phyloP scores from a whole-genome alignment of 2,888 invertebrate species.

The Aphidius colemani region DNA sequence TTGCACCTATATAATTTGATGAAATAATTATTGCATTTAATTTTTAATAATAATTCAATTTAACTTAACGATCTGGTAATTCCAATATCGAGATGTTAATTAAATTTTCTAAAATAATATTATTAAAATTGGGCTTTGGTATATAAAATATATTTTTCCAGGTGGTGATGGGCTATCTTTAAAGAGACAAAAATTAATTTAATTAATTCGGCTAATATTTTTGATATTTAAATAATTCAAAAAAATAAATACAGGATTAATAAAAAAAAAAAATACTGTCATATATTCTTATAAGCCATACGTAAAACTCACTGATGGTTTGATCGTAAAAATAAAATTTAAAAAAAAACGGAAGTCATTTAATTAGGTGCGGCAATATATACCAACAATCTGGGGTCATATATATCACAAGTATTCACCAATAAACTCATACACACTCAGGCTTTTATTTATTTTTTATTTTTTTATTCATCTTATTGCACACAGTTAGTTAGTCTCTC shows the following conservation, averaged over 20 bases:
- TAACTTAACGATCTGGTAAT: too few species aligned
- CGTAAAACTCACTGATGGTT: not conserved
- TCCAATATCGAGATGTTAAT: too few species aligned
- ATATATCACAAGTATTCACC: not conserved
- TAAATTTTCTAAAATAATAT: too few species aligned
- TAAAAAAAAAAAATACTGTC: constrained; percentile 3
- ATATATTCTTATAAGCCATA: constrained; percentile 2
- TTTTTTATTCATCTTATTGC: constrained; percentile 5
- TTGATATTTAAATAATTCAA: too few species aligned
- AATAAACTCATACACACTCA: constrained; percentile 18
- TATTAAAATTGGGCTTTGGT: constrained; percentile 39
- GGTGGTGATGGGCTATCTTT: constrained; percentile 54
- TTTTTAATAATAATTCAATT: too few species aligned
- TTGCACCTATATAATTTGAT: too few species aligned
- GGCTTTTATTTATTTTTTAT: constrained; percentile 12
- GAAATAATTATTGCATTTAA: too few species aligned
- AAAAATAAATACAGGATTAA: not conserved
- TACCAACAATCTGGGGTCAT: constrained; percentile 5
- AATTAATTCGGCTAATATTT: not conserved
- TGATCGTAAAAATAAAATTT: not conserved
- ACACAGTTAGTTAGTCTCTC: not conserved
- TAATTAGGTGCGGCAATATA: constrained; percentile 33
- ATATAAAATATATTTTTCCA: constrained; percentile 49
- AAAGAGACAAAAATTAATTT: constrained; percentile 14
- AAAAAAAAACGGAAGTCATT: constrained; percentile 33